Evolutionary conservation across 2,113 vertebrate genomes (phyloP).

Genomic region (Phaethornis superciliosus): DNA sequence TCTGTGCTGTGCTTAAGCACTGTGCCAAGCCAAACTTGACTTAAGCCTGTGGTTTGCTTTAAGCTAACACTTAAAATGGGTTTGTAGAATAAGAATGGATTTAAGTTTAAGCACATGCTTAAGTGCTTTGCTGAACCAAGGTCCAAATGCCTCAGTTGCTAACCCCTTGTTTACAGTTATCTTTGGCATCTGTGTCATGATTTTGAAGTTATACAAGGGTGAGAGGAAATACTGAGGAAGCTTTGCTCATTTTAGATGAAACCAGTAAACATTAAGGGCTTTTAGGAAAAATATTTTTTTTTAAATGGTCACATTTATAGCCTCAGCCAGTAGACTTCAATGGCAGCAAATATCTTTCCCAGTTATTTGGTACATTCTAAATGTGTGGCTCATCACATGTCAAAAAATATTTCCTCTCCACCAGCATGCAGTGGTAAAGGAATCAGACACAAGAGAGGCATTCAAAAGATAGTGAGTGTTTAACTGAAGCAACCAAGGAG

Average conservation of each 20-base stretch:
- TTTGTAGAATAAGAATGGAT: conserved; percentile 1
- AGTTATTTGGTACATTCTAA: conserved; percentile 46
- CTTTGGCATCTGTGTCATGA: neutral
- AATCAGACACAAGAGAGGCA: conserved; percentile 29
- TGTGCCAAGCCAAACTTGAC: neutral
- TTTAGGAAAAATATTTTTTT: neutral
- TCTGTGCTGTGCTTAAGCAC: neutral
- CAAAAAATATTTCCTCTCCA: neutral
- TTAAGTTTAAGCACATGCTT: neutral
- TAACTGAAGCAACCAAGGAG: conserved; percentile 17
- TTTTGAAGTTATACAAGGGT: neutral
- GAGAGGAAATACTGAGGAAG: neutral
- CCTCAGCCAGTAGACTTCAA: neutral
- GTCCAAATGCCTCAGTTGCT: neutral
- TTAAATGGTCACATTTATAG: neutral
- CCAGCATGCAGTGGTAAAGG: neutral
- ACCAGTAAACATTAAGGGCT: neutral
- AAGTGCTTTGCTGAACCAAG: neutral
- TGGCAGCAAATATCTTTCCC: conserved; percentile 24
- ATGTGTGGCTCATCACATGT: neutral
- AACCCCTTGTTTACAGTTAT: neutral
- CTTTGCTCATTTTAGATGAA: conserved; percentile 23
- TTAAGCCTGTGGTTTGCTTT: neutral
- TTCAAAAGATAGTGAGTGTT: conserved; percentile 21
- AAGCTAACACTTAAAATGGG: neutral